Conservation (phyloP, 1,140 invertebrate species). For the Linepithema humile region DNA sequence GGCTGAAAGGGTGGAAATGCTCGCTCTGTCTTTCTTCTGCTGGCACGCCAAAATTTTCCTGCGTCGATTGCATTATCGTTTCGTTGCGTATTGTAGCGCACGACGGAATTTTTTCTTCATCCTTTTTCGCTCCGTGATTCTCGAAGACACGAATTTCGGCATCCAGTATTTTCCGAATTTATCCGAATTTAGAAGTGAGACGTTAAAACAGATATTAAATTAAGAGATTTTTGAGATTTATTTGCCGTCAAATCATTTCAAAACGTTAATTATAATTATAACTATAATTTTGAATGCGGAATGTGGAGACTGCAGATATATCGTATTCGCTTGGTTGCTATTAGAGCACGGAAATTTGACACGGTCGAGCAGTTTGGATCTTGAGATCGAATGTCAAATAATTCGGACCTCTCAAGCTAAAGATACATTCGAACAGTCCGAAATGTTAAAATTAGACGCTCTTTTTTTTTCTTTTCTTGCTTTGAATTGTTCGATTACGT, state of each 20-base stretch:
- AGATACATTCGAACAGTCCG: too few relatives aligned
- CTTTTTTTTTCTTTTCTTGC: too few relatives aligned
- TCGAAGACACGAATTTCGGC: background rate
- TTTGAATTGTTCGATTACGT: too few relatives aligned
- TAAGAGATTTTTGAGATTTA: background rate
- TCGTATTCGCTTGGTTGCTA: too few relatives aligned
- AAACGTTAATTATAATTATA: too few relatives aligned
- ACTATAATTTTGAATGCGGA: too few relatives aligned
- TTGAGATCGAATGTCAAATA: too few relatives aligned
- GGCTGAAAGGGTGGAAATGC: background rate
- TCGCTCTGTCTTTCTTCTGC: slow-evolving; percentile 42
- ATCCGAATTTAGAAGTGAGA: background rate
- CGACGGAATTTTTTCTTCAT: background rate
- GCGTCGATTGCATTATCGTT: slow-evolving; percentile 29
- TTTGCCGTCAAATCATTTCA: background rate
- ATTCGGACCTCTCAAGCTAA: too few relatives aligned
- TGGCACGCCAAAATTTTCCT: background rate
- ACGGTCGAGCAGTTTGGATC: too few relatives aligned
- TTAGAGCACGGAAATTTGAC: too few relatives aligned
- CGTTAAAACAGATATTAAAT: background rate
- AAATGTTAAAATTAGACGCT: too few relatives aligned
- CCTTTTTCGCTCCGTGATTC: background rate
- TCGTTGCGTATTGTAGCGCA: slow-evolving; percentile 43
- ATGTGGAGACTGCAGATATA: too few relatives aligned
- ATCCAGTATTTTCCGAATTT: background rate